Conservation (phyloP, 2,113 vertebrate genomes). For the Noturus placidus region DNA sequence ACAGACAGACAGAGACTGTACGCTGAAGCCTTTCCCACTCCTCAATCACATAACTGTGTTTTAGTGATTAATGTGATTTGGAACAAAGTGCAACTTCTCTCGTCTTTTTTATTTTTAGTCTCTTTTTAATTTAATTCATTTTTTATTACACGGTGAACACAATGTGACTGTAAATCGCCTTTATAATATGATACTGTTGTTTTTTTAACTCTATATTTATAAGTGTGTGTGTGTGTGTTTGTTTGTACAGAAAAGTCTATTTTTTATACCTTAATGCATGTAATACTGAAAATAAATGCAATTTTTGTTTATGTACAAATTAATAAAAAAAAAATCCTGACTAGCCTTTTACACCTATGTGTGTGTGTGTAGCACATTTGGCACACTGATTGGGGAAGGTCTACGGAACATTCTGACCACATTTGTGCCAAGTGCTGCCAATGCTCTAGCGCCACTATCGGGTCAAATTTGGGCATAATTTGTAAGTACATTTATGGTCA, state of each 20-base stretch:
- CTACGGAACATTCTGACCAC: too few relatives aligned
- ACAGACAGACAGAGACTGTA: conserved; percentile 30
- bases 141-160: conserved; percentile 82
- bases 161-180: conserved; percentile 96
- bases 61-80: conserved; percentile 81
- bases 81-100: conserved; percentile 56
- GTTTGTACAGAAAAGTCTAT: conserved; percentile 91
- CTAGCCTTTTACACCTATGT: background rate
- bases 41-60: conserved; percentile 84
- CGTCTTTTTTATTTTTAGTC: conserved; percentile 58
- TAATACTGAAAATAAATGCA: conserved; percentile 62
- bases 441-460: too few relatives aligned
- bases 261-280: conserved; percentile 92
- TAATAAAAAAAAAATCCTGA: conserved; percentile 9
- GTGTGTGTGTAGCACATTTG: conserved; percentile 5
- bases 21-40: conserved; percentile 77
- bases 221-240: conserved; percentile 79
- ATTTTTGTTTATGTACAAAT: conserved; percentile 54
- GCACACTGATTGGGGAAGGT: too few relatives aligned
- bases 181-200: conserved; percentile 98
- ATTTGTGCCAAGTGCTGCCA: too few relatives aligned
- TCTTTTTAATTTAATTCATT: conserved; percentile 62
- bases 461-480: too few relatives aligned
- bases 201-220: conserved; percentile 99
- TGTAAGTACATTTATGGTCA: too few relatives aligned